Percentiles rank a stretch among this genome's conserved stretches.
Conservation (phyloP, 2,113 vertebrate genomes). For the Excalfactoria chinensis region DNA sequence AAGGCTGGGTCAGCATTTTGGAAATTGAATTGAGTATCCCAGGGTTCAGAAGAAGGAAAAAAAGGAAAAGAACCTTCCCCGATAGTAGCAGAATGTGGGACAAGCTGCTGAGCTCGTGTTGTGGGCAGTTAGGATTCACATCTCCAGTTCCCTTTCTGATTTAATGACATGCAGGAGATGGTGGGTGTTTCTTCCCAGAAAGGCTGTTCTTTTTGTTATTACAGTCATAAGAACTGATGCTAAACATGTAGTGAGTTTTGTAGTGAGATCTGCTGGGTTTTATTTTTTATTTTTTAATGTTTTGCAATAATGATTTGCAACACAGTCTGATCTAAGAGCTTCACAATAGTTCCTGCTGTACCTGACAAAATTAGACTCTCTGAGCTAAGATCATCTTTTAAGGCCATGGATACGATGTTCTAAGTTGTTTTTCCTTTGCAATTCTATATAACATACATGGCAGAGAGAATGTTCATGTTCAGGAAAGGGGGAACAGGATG, state of each 20-base stretch:
- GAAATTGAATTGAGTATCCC: neutral
- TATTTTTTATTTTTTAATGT: neutral
- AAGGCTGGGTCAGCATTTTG: neutral
- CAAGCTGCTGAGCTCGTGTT: neutral
- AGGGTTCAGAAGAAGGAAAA: neutral
- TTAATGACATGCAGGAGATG: neutral
- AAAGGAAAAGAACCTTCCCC: neutral
- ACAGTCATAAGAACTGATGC: neutral
- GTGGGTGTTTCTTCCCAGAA: neutral
- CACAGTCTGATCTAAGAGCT: neutral
- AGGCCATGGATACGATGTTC: neutral
- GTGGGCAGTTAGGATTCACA: neutral
- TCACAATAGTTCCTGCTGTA: neutral
- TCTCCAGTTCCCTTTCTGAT: neutral
- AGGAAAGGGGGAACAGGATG: neutral
- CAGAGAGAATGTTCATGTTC: neutral
- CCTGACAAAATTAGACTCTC: neutral
- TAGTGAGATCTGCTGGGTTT: neutral
- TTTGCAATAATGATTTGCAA: neutral
- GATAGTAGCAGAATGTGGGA: neutral
- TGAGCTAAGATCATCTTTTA: neutral
- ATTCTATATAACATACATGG: neutral
- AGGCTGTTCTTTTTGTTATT: neutral
- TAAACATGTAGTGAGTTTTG: neutral
- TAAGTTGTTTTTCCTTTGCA: neutral